These are phyloP conservation scores for Disparrhopalites patrizii DNA, from an alignment of 2,888 invertebrate genomes.

Conservation along the genomic window DNA sequence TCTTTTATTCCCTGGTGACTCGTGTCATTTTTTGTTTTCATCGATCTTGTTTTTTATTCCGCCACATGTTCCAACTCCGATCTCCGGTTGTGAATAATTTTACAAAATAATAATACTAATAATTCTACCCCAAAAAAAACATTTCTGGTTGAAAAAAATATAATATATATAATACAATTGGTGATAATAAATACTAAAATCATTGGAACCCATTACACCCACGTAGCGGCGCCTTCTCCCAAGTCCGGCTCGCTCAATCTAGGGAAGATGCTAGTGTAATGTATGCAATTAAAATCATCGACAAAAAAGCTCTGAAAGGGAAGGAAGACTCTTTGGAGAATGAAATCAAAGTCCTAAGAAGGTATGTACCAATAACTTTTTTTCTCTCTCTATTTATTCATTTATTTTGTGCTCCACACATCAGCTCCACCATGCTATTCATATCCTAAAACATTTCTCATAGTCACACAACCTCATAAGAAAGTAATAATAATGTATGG, in stretches of 20 bases:
- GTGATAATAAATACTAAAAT: not conserved
- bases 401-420: slow-evolving; percentile 59
- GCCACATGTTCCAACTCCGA: no score
- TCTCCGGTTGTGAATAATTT: no score
- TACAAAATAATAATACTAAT: no score
- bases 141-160: no score
- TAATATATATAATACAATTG: no score
- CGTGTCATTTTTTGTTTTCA: no score
- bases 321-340: slow-evolving; percentile 99
- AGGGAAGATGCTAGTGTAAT: slow-evolving; percentile 82
- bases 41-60: no score
- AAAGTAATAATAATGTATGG: slow-evolving; percentile 96
- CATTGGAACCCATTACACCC: not conserved
- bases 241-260: slow-evolving; percentile 94
- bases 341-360: slow-evolving; percentile 95
- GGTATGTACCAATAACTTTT: slow-evolving; percentile 64
- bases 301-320: slow-evolving; percentile 96
- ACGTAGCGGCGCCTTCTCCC: slow-evolving; percentile 87
- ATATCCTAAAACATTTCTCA: slow-evolving; percentile 90
- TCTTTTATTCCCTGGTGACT: no score
- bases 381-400: not conserved
- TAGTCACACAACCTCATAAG: no score
- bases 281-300: slow-evolving; percentile 98
- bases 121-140: no score
- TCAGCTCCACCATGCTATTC: slow-evolving; percentile 97